Evolutionary conservation across 2,113 vertebrate species (phyloP), one percentile per base, ranked within the genome.

Genomic region (Lota lota): DNA sequence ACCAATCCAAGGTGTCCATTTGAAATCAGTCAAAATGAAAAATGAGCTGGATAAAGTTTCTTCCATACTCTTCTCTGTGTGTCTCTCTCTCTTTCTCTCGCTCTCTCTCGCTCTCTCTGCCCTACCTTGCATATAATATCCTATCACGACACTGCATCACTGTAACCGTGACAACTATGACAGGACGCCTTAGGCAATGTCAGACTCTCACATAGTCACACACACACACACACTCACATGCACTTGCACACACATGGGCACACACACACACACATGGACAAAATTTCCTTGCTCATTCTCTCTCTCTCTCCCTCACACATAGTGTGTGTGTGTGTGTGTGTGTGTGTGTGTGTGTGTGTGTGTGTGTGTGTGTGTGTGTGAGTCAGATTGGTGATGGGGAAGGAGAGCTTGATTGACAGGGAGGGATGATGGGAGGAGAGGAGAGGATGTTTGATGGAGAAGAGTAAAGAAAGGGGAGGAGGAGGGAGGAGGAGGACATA

Each of bases 151-250:
- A 82, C 70, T 65, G 74, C 69, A 79, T 83, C 78, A 79, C 76
- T 51, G 74, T 71, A 72, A 79, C 61, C 73, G 4, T 85, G 86
- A 88, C 84, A 81, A 61, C 63, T 80, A 66, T 82, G 84, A 84
- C 78, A 80, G 75, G 72, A 66, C 82, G 82, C 88, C 86, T 53
- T 60, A 82, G 86, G 88, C 88, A 80, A 89, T 82, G 88, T 88
- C 86, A 88, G 73, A 81, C 61, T 3, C 66, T 36, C 50, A 18
- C 69, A 19, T 22, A 63, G 24, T 36, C 61, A 40, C 61, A 40
- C 61, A 40, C 64, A 5, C 66, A 53, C 50, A 15, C 69, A 20
- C 36, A 63, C 61, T 33, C 61, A 63, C 61, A 63, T 28, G 40
- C 61, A 63, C 33, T 40, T 18, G n/a, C 61, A 63, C 61, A 40